Percentiles rank a stretch among this genome's conserved stretches.
phyloP scores from a whole-genome alignment of 2,113 vertebrate genomes.

The Cisticola juncidis region DNA sequence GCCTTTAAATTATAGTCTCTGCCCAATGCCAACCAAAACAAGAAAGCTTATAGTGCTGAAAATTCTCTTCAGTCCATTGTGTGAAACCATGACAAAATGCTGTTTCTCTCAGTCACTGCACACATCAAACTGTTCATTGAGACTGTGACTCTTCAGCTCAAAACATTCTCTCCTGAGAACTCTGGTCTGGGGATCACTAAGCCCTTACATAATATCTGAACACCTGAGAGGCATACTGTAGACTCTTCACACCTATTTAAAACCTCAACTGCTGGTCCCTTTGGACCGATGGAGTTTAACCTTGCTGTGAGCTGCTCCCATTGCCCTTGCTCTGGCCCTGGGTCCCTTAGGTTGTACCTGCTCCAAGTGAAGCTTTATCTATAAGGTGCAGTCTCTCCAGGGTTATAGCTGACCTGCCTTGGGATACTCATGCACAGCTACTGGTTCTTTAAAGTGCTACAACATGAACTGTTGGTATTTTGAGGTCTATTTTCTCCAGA shows the following conservation, averaged over 20 bases:
- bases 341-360: neutral
- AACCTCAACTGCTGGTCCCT: fast-evolving
- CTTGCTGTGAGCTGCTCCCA: neutral
- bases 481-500: neutral
- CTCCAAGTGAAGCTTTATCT: neutral
- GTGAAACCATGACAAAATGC: neutral
- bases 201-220: neutral
- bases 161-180: neutral
- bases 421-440: neutral
- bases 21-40: neutral
- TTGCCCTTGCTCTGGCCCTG: neutral
- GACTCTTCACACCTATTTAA: neutral
- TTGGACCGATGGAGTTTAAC: neutral
- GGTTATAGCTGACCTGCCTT: neutral
- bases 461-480: neutral
- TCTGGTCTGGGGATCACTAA: neutral
- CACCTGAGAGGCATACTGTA: neutral
- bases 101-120: neutral
- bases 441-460: neutral
- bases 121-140: neutral
- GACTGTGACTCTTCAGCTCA: neutral
- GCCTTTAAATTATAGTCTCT: neutral
- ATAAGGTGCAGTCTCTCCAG: neutral
- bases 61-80: neutral
- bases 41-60: neutral